phyloP scores from a whole-genome alignment of 2,888 invertebrate genomes.

The Ypsolopha sequella region DNA sequence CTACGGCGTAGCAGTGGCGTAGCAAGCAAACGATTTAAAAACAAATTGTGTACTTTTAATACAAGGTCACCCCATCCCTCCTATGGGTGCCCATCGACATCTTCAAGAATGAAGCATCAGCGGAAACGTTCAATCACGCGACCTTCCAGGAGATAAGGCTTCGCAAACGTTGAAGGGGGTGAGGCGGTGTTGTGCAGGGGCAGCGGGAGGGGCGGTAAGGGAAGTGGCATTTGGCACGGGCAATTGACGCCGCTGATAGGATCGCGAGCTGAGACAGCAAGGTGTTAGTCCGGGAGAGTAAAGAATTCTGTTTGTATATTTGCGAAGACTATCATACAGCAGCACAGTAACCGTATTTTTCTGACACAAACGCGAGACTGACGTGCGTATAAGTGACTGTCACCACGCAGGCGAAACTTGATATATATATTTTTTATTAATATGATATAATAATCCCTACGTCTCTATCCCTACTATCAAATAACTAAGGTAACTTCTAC shows the following conservation, averaged over 20 bases:
- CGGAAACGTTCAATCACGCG: conserved; percentile 64
- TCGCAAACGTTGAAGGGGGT: conserved; percentile 15
- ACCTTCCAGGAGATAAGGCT: conserved; percentile 27
- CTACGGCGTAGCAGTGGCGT: too few species aligned
- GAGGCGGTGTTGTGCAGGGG: conserved; percentile 13
- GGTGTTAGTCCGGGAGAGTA: conserved; percentile 33
- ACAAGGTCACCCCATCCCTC: too few species aligned
- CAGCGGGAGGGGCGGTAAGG: conserved; percentile 13
- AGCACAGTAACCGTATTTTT: too few species aligned
- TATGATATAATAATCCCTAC: neutral
- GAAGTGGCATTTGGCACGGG: conserved; percentile 70
- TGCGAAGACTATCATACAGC: too few species aligned
- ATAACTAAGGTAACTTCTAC: too few species aligned
- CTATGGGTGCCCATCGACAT: too few species aligned
- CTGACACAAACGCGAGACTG: too few species aligned
- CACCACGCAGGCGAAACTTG: neutral
- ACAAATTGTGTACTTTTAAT: too few species aligned
- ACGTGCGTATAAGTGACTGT: neutral
- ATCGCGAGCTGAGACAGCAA: conserved; percentile 66
- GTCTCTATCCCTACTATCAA: too few species aligned
- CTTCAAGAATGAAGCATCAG: conserved; percentile 22
- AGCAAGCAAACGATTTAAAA: too few species aligned
- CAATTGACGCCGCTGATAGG: conserved; percentile 71
- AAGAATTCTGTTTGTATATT: neutral
- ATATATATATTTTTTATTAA: neutral